Evolutionary conservation across 2,888 invertebrate genomes (phyloP), one percentile per base, ranked within the genome.

Genomic region (Meganola albula): DNA sequence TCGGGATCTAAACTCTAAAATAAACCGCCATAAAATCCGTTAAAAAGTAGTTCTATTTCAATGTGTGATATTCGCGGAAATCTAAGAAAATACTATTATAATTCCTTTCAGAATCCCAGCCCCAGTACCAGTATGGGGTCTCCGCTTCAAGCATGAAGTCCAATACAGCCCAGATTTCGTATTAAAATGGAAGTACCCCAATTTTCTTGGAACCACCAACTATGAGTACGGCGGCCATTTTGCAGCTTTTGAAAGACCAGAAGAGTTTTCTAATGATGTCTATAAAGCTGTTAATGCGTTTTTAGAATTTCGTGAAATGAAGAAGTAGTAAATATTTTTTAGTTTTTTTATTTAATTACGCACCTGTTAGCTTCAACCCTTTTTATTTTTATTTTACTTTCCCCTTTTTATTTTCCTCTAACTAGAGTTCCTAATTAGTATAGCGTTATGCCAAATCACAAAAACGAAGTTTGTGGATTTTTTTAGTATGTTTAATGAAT

Each of bases 171-270:
- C 92, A 0, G 89, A 92, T 42, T 88, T 84, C 35, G 66, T 92
- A 2, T 56, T 94, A 1, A 76, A 83, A 16, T 85, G 88, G 42
- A 90, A 89, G 59, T 94, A 85, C 55, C 68, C 71, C 3, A 92
- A 93, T 57, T 56, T 96, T 2, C 76, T 92, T 2, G 92, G 91
- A 4, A 88, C 89, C 29, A 90, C 88, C 0, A 87, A 90, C 30
- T 72, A 90, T 37, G 73, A 87, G 0, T 69, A 86, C 1, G 95
- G 95, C 1, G 97, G 97, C 0, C 97, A 97, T 71, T 97, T 95
- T 70, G 91, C 92, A 0, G 95, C 95, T 0, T 88, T 96, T 27
- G 94, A 97, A 71, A 87, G 89, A 40, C 95, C 97, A 0, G 69
- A 88, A 32, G 65, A 91, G 1, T 72, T 96, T 5, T 89, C 92